These are phyloP conservation scores for Sebastes alutus DNA, from an alignment of 2,797 vertebrate genomes.

Conservation along the genomic window DNA sequence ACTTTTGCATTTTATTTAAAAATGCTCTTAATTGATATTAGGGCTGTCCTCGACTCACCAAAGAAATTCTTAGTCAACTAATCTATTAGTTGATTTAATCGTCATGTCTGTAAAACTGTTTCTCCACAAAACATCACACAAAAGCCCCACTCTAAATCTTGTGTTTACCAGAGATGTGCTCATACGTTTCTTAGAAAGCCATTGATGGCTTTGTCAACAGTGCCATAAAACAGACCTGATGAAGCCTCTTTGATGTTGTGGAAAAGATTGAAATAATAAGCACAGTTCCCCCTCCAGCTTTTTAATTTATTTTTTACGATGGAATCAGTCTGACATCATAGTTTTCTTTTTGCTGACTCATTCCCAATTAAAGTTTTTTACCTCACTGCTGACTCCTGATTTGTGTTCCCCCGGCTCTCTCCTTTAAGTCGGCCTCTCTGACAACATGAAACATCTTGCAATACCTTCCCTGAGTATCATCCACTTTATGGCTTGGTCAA, in stretches of 20 bases:
- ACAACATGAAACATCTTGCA: conserved; percentile 51
- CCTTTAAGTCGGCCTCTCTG: conserved; percentile 13
- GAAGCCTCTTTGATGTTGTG: background rate
- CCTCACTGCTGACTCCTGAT: background rate
- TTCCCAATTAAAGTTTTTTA: background rate
- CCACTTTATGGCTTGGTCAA: conserved; percentile 55
- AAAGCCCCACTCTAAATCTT: too few relatives aligned
- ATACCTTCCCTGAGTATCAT: conserved; percentile 42
- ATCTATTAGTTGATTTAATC: too few relatives aligned
- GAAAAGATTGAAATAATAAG: background rate
- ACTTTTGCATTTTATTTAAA: background rate
- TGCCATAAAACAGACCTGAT: background rate
- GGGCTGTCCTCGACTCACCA: too few relatives aligned
- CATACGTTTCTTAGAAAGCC: too few relatives aligned
- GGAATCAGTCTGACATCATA: background rate
- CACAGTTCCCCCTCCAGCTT: background rate
- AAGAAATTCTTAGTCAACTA: too few relatives aligned
- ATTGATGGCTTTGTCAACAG: background rate
- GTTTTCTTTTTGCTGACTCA: background rate
- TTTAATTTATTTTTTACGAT: background rate
- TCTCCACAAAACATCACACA: too few relatives aligned
- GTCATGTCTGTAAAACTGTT: too few relatives aligned
- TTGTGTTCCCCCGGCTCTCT: background rate
- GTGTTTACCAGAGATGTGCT: too few relatives aligned
- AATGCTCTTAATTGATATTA: background rate